Evolutionary conservation across 2,888 invertebrate genomes (phyloP).

Genomic region (Perdita meconis): DNA sequence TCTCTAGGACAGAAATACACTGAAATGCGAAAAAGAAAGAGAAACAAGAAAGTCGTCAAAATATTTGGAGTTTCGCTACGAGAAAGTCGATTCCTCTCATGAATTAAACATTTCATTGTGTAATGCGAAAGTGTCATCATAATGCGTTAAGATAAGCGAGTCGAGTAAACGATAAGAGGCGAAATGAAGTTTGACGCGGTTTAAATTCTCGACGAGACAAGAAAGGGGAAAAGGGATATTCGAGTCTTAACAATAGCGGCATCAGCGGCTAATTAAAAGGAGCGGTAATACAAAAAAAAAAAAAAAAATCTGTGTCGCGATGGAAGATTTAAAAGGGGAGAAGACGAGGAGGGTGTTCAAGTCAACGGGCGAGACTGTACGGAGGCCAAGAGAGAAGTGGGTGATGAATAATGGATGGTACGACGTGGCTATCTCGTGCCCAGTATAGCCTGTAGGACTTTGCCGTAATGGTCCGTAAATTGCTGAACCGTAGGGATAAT

Average conservation of each 20-base stretch:
- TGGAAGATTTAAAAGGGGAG: slow-evolving; percentile 59
- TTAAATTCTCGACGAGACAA: slow-evolving; percentile 5
- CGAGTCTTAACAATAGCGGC: slow-evolving; percentile 32
- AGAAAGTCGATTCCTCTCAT: slow-evolving; percentile 2
- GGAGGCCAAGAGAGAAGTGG: slow-evolving; percentile 72
- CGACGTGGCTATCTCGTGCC: slow-evolving; percentile 77
- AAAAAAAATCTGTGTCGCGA: slow-evolving; percentile 63
- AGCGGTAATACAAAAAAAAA: slow-evolving; percentile 53
- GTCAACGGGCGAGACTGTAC: slow-evolving; percentile 63
- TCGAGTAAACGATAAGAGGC: slow-evolving; percentile 19
- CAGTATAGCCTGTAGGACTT: slow-evolving; percentile 76
- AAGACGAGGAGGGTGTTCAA: slow-evolving; percentile 40
- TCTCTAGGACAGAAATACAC: too few species aligned
- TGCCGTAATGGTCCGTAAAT: slow-evolving; percentile 81
- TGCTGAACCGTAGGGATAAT: slow-evolving; percentile 79
- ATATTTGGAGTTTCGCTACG: not conserved
- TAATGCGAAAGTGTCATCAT: not conserved
- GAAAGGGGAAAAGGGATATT: not conserved
- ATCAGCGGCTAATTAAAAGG: slow-evolving; percentile 64
- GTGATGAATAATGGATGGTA: slow-evolving; percentile 83
- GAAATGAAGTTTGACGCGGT: not conserved
- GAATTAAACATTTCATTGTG: slow-evolving; percentile 42
- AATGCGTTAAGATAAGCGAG: slow-evolving; percentile 16
- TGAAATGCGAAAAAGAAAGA: not conserved
- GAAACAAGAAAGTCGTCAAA: slow-evolving; percentile 1